phyloP scores from a whole-genome alignment of 2,888 invertebrate species.

The Aproaerema taeniolella region DNA sequence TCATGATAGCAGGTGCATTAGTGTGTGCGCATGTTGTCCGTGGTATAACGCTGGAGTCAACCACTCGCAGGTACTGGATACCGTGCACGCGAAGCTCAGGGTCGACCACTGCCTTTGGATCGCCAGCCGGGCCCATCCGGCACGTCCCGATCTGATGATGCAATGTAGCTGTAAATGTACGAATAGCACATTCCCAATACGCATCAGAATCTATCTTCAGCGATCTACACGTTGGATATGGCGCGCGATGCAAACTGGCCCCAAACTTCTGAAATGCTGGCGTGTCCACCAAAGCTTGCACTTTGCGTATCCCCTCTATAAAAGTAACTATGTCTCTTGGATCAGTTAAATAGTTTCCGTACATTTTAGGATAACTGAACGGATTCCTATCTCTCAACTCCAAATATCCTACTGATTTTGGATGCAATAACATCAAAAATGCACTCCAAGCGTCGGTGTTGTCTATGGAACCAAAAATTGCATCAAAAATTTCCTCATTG shows the following conservation, averaged over 20 bases:
- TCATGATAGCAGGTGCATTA: conserved; percentile 76
- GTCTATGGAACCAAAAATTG: conserved; percentile 58
- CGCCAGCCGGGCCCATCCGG: conserved; percentile 80
- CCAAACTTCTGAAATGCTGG: conserved; percentile 71
- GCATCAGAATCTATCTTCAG: conserved; percentile 70
- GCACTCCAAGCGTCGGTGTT: conserved; percentile 71
- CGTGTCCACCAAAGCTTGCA: conserved; percentile 63
- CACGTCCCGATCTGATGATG: conserved; percentile 82
- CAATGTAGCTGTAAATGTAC: conserved; percentile 78
- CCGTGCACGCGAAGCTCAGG: conserved; percentile 72
- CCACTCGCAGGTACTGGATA: conserved; percentile 62
- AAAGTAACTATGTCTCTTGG: conserved; percentile 79
- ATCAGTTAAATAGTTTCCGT: conserved; percentile 82
- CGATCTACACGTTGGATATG: conserved; percentile 78
- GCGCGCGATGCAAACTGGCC: conserved; percentile 67
- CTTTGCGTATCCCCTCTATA: conserved; percentile 75
- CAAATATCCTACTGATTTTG: conserved; percentile 82
- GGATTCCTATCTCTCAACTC: conserved; percentile 81
- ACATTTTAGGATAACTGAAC: conserved; percentile 79
- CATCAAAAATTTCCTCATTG: conserved; percentile 54
- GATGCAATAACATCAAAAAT: conserved; percentile 80
- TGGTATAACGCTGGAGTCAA: conserved; percentile 75
- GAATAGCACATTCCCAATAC: conserved; percentile 82
- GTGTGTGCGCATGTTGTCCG: conserved; percentile 74
- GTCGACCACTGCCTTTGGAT: conserved; percentile 80